These are phyloP conservation scores for Nothocercus nigrocapillus DNA, from an alignment of 2,113 vertebrate genomes.

Conservation along the genomic window DNA sequence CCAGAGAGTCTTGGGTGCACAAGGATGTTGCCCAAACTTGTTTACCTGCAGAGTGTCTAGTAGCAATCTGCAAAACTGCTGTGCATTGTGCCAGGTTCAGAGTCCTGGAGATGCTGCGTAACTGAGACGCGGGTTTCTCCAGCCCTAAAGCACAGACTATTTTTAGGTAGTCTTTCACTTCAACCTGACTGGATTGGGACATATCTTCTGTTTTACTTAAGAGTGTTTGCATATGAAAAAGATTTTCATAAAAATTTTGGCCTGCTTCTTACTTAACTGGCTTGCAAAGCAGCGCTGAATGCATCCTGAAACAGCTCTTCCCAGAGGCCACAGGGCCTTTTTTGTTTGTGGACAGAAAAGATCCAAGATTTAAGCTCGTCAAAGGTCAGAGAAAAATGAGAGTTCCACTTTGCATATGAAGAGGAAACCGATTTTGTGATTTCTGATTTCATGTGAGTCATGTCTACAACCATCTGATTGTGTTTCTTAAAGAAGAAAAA, in stretches of 20 bases:
- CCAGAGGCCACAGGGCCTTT: conserved; percentile 9
- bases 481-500: conserved; percentile 5
- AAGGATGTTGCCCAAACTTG: background rate
- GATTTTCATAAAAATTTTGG: background rate
- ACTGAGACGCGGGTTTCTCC: background rate
- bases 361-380: conserved; percentile 8
- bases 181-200: too few species aligned
- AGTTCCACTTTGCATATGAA: background rate
- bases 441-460: background rate
- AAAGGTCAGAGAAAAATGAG: background rate
- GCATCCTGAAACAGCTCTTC: background rate
- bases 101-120: background rate
- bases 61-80: background rate
- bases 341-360: conserved; percentile 38
- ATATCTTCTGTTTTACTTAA: background rate
- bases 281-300: background rate
- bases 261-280: conserved; percentile 34
- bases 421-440: background rate
- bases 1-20: background rate
- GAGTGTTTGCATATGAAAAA: conserved; percentile 1
- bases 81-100: background rate
- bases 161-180: background rate
- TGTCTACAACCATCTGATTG: conserved; percentile 15
- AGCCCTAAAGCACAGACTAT: background rate
- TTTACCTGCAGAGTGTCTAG: background rate